Base-by-base conservation (phyloP, 2,888 invertebrate genomes). In the Parnassius orleans region DNA sequence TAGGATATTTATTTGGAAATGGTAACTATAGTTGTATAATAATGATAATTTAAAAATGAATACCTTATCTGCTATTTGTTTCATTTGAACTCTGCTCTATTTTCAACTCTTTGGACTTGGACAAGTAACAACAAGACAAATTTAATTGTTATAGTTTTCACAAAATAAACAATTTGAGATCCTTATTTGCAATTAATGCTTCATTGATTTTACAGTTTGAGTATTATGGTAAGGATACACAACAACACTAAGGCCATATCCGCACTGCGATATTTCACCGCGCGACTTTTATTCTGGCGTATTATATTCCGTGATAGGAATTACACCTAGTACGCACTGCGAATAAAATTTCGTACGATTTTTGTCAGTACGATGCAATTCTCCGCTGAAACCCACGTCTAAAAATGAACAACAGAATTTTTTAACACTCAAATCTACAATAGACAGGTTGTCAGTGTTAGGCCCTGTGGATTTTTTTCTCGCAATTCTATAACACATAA, bases 101-200 rank as follows among this genome's bases (percentile, higher is more conserved):
- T 60, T 19, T 12, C 42, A 50, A n/a, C n/a, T 60, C 43, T 60
- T 60, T 50, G 55, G 50, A 50, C 51, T 41, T 50, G 12, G 43
- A 9, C 7, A 10, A 41, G 15, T 14, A 51, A 50, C 41, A 58
- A 58, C 15, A 50, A 14, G 54, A 50, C 58, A 51, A 63, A 58
- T 50, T 54, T 46, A 14, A 54, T 42, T 62, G 44, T 12, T 10
- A 33, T 47, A 57, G 14, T 46, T 15, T 44, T 19, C n/a, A 19
- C 7, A 66, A 59, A 65, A 69, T 59, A 65, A 61, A 65, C 65
- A 67, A 66, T 69, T 64, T 67, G 69, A 74, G 68, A 71, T 73
- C 70, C 66, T 66, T 60, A 56, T 60, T 57, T 14, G 24, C 53
- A 51, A 55, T 50, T 57, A 61, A 51, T 51, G 55, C 46, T 52